Evolutionary conservation across 2,888 invertebrate species (phyloP).

Genomic region (Idaea aversata): DNA sequence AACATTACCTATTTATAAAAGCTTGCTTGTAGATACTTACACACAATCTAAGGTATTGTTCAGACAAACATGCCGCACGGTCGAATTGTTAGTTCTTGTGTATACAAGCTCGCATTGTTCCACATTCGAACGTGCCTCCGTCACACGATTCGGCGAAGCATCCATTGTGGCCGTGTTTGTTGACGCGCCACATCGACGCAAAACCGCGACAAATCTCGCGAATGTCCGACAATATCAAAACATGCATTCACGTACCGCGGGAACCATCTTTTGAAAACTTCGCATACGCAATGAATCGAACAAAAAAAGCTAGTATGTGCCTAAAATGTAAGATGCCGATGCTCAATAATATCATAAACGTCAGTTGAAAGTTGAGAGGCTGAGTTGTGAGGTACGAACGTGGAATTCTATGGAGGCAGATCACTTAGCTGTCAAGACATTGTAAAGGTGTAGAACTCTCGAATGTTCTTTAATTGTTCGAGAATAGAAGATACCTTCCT

Average conservation of each 20-base stretch:
- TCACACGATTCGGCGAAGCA: conserved; percentile 69
- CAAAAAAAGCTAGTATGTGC: neutral
- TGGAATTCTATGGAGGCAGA: too few species aligned
- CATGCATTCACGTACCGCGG: conserved; percentile 51
- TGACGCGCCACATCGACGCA: conserved; percentile 36
- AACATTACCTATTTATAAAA: conserved; percentile 49
- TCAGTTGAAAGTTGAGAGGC: too few species aligned
- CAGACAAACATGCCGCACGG: conserved; percentile 54
- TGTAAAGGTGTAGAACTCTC: too few species aligned
- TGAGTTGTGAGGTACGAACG: too few species aligned
- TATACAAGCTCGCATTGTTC: conserved; percentile 75
- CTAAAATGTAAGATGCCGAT: too few species aligned
- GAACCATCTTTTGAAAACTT: conserved; percentile 36
- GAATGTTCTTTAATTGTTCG: too few species aligned
- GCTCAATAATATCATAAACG: too few species aligned
- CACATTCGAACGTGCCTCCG: conserved; percentile 67
- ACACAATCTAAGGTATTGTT: conserved; percentile 65
- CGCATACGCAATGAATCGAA: conserved; percentile 13
- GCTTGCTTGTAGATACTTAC: conserved; percentile 54
- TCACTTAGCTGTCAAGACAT: too few species aligned
- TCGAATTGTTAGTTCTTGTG: conserved; percentile 67
- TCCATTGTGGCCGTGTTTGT: conserved; percentile 76
- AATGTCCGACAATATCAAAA: conserved; percentile 60
- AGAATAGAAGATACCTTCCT: too few species aligned
- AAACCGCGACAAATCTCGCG: conserved; percentile 67